These are phyloP conservation scores for Scrobipalpa costella DNA, from an alignment of 2,888 invertebrate genomes.

Conservation along the genomic window DNA sequence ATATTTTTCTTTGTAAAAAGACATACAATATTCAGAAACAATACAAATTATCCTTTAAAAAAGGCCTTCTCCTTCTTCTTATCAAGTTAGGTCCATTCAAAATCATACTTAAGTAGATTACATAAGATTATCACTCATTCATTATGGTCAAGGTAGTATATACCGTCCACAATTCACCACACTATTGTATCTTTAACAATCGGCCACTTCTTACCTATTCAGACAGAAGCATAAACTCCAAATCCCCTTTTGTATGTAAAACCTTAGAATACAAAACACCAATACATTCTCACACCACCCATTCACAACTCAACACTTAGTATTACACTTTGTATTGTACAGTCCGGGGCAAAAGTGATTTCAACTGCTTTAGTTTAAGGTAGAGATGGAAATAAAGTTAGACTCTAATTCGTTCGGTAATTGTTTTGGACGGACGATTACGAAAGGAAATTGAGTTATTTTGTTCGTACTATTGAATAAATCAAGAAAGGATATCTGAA, in stretches of 20 bases:
- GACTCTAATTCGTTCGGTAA: too few relatives aligned
- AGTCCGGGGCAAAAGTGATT: neutral
- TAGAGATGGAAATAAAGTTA: too few relatives aligned
- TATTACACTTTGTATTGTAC: neutral
- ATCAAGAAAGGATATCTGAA: neutral
- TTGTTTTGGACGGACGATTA: conserved; percentile 9
- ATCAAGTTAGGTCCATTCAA: too few relatives aligned
- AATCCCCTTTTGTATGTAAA: conserved; percentile 15
- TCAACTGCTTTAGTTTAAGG: too few relatives aligned
- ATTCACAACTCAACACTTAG: conserved; percentile 19
- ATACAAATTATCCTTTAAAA: too few relatives aligned
- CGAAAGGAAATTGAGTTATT: neutral
- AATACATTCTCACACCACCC: neutral
- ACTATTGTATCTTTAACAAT: conserved; percentile 3
- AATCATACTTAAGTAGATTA: too few relatives aligned
- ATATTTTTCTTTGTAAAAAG: too few relatives aligned
- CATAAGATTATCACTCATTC: too few relatives aligned
- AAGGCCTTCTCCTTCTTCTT: too few relatives aligned
- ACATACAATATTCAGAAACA: too few relatives aligned
- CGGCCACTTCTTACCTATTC: neutral
- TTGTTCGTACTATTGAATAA: neutral
- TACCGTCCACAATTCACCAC: neutral
- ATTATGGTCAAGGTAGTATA: neutral
- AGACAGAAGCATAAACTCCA: neutral
- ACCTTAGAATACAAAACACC: conserved; percentile 4